These are phyloP conservation scores for Dendrolimus pini DNA, from an alignment of 2,888 invertebrate genomes.

Conservation along the genomic window DNA sequence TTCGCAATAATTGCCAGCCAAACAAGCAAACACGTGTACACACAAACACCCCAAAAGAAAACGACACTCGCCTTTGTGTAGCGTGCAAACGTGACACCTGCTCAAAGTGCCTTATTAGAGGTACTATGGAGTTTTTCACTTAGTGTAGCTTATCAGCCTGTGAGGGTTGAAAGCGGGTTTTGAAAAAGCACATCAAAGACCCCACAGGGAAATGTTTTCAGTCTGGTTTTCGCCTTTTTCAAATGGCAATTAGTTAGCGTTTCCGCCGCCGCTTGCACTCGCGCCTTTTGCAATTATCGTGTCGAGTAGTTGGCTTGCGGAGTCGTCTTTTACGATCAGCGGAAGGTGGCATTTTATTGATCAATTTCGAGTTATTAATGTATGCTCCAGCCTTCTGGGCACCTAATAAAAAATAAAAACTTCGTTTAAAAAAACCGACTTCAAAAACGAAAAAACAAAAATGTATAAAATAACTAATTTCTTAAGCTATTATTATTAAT, in stretches of 20 bases:
- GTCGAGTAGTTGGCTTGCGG: slow-evolving; percentile 36
- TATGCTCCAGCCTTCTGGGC: too few species aligned
- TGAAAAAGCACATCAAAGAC: slow-evolving; percentile 68
- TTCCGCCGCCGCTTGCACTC: slow-evolving; percentile 54
- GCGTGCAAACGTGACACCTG: slow-evolving; percentile 55
- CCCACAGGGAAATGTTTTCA: slow-evolving; percentile 61
- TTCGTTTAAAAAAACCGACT: too few species aligned
- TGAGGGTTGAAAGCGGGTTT: slow-evolving; percentile 45
- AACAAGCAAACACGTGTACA: slow-evolving; percentile 36
- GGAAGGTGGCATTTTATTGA: too few species aligned
- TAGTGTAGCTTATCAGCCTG: slow-evolving; percentile 70
- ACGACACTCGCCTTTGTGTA: slow-evolving; percentile 44
- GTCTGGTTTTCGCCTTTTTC: slow-evolving; percentile 76
- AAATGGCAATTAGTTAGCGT: slow-evolving; percentile 78
- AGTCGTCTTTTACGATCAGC: not conserved
- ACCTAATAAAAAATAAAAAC: too few species aligned
- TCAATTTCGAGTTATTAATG: not conserved
- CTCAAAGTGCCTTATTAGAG: slow-evolving; percentile 69
- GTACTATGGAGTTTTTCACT: slow-evolving; percentile 29
- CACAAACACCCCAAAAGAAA: slow-evolving; percentile 33
- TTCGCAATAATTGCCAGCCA: slow-evolving; percentile 10
- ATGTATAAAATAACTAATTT: too few species aligned
- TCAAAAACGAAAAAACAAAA: too few species aligned
- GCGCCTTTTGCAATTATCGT: slow-evolving; percentile 67
- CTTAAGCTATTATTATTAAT: too few species aligned